Evolutionary conservation across 2,888 invertebrate genomes (phyloP).

Genomic region (Polyploca ridens): DNA sequence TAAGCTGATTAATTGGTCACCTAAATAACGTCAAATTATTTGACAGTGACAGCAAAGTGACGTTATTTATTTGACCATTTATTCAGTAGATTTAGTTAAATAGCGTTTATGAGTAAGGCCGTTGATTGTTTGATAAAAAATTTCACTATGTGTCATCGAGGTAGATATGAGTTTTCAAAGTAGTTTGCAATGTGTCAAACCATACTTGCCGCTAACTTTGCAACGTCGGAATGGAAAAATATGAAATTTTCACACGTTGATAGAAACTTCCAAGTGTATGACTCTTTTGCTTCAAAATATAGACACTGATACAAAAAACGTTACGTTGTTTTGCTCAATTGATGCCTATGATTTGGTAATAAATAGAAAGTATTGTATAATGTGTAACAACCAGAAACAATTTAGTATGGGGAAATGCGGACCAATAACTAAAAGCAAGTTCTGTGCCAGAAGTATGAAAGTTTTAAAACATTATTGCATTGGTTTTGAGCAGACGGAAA

Average conservation of each 20-base stretch:
- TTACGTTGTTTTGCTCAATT: not conserved
- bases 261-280: not conserved
- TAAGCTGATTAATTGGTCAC: too few species aligned
- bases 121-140: too few species aligned
- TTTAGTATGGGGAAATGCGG: not conserved
- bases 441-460: not conserved
- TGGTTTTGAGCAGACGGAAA: not conserved
- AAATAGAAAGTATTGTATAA: not conserved
- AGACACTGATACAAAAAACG: not conserved
- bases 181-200: not conserved
- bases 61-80: too few species aligned
- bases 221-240: not conserved
- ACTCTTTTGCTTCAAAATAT: not conserved
- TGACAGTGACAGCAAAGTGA: too few species aligned
- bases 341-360: not conserved
- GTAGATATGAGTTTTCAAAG: not conserved
- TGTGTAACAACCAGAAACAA: not conserved
- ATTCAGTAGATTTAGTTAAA: too few species aligned
- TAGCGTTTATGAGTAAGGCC: too few species aligned
- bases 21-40: too few species aligned
- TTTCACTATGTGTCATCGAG: not conserved
- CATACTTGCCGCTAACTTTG: not conserved
- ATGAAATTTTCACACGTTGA: not conserved
- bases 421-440: not conserved
- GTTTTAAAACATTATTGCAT: not conserved